phyloP scores from a whole-genome alignment of 2,113 vertebrate genomes.

The rat (Rattus norvegicus) region DNA sequence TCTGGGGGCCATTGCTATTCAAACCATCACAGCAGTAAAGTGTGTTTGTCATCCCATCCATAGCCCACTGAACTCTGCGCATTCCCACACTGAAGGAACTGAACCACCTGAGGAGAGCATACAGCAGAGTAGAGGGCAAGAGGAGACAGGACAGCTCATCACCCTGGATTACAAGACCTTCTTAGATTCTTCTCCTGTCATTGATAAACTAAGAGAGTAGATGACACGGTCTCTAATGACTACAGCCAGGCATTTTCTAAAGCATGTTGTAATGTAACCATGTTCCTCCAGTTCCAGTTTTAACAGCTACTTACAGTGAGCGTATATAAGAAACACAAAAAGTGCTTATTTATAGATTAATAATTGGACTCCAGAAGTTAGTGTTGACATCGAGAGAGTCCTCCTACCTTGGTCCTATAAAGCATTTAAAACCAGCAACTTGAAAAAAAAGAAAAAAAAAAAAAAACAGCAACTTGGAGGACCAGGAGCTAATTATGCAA shows the following conservation, averaged over 20 bases:
- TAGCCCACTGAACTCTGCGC: neutral
- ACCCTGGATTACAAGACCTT: neutral
- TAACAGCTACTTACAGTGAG: neutral
- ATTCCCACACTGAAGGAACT: constrained; percentile 13
- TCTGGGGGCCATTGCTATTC: neutral
- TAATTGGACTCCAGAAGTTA: neutral
- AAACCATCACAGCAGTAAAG: neutral
- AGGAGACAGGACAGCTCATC: neutral
- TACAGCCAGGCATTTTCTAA: neutral
- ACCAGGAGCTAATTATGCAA: neutral
- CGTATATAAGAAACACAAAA: neutral
- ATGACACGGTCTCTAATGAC: neutral
- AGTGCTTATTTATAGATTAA: neutral
- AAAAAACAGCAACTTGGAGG: constrained; percentile 8
- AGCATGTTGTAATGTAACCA: neutral
- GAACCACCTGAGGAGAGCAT: neutral
- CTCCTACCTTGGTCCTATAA: constrained; percentile 9
- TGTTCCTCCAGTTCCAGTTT: neutral
- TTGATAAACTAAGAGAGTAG: neutral
- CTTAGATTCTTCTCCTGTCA: neutral
- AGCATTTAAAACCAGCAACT: constrained; percentile 24
- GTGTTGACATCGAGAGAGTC: neutral
- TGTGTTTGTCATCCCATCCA: neutral
- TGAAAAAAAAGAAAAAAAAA: too few relatives aligned
- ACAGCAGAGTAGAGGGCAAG: neutral